Conservation (phyloP, 2,113 vertebrate genomes). For the Plecotus auritus region DNA sequence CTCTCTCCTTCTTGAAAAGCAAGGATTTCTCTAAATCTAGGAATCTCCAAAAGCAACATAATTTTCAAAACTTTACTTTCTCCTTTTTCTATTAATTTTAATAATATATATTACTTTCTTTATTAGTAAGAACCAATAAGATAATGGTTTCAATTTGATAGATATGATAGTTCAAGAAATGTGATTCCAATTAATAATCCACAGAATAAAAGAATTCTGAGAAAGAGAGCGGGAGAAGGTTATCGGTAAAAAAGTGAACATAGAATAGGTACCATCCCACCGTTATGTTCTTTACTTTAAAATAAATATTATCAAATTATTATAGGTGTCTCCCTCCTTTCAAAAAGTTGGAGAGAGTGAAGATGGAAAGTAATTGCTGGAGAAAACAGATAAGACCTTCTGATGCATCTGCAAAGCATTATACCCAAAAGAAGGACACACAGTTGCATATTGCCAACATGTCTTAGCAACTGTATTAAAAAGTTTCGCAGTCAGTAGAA, state of each 20-base stretch:
- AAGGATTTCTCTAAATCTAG: background rate
- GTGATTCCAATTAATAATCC: background rate
- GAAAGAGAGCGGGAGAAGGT: background rate
- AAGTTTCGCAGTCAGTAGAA: conserved; percentile 31
- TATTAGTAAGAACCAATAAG: background rate
- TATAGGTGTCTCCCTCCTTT: background rate
- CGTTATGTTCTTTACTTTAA: background rate
- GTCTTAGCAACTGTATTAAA: conserved; percentile 44
- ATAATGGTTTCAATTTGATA: background rate
- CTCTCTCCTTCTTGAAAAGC: background rate
- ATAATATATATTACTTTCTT: background rate
- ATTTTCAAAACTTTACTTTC: background rate
- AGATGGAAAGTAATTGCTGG: background rate
- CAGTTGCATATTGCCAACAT: background rate
- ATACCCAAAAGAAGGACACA: background rate
- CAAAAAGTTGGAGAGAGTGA: background rate
- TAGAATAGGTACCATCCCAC: background rate
- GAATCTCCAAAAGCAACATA: background rate
- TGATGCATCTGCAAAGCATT: background rate
- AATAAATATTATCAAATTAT: background rate
- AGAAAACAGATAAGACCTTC: background rate
- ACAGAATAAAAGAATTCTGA: background rate
- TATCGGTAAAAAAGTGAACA: background rate
- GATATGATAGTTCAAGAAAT: background rate
- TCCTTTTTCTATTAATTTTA: background rate